These are phyloP conservation scores for Ceratina calcarata DNA, from an alignment of 1,140 invertebrate genomes.

Conservation along the genomic window DNA sequence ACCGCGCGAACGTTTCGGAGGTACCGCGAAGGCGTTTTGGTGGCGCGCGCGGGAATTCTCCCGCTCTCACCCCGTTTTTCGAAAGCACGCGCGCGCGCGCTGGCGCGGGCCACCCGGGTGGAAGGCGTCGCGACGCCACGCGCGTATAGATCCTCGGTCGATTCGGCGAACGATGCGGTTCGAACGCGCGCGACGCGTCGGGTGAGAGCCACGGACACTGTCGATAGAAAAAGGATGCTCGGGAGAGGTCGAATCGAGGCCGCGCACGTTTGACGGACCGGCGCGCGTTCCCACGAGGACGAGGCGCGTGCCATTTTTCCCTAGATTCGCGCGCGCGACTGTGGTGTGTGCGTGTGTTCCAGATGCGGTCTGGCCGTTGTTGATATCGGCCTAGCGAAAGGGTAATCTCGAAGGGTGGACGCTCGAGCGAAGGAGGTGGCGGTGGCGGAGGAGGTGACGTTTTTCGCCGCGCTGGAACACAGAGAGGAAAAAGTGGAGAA, in stretches of 20 bases:
- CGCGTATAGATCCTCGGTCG: constrained; percentile 3
- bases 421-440: not conserved
- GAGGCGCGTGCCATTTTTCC: constrained; percentile 41
- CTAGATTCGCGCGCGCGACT: constrained; percentile 42
- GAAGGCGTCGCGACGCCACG: not conserved
- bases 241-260: constrained; percentile 46
- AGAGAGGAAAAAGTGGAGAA: constrained; percentile 1
- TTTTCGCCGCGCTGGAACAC: not conserved
- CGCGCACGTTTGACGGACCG: constrained; percentile 48
- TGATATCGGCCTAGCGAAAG: constrained; percentile 16
- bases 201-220: not conserved
- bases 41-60: constrained; percentile 29
- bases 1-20: not conserved
- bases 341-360: constrained; percentile 57
- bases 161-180: constrained; percentile 1
- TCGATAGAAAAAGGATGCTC: constrained; percentile 17
- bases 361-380: constrained; percentile 62
- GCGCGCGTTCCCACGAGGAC: constrained; percentile 55
- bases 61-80: not conserved
- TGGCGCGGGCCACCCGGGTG: not conserved
- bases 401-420: constrained; percentile 10
- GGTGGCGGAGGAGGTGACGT: not conserved
- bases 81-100: constrained; percentile 1
- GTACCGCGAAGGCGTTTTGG: not conserved
- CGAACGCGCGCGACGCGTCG: not conserved